These are phyloP conservation scores for Scolopax rusticola DNA, from an alignment of 2,797 vertebrate species.

Conservation along the genomic window DNA sequence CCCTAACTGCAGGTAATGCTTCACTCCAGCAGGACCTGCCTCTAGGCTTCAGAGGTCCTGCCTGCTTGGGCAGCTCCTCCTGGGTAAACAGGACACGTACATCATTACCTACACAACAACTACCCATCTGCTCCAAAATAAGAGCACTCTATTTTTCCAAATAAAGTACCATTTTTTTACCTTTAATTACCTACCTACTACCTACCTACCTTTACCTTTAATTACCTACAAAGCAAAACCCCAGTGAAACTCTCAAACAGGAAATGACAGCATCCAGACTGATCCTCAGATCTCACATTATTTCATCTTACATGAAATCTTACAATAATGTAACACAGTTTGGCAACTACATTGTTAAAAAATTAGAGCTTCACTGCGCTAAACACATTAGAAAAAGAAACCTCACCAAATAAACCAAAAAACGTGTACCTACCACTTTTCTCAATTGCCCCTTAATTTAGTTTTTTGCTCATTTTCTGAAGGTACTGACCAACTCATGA, in stretches of 20 bases:
- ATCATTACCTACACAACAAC: neutral
- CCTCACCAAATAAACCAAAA: neutral
- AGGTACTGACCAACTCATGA: neutral
- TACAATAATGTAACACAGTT: neutral
- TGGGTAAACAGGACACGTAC: neutral
- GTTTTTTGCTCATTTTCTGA: neutral
- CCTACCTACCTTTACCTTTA: no score
- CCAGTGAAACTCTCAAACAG: neutral
- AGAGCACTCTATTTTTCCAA: neutral
- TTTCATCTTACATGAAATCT: neutral
- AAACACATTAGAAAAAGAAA: neutral
- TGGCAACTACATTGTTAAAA: neutral
- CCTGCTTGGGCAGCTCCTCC: neutral
- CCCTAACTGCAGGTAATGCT: neutral
- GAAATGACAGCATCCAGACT: neutral
- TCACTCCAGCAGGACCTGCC: neutral
- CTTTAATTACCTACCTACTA: no score
- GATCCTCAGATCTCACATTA: neutral
- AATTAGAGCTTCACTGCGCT: neutral
- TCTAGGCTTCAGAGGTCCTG: neutral
- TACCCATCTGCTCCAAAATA: neutral
- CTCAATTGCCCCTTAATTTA: neutral
- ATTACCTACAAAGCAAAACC: neutral
- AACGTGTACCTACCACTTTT: neutral
- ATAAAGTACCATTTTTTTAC: no score